Base-by-base conservation (phyloP, 2,113 vertebrate species). In the Fukomys damarensis region DNA sequence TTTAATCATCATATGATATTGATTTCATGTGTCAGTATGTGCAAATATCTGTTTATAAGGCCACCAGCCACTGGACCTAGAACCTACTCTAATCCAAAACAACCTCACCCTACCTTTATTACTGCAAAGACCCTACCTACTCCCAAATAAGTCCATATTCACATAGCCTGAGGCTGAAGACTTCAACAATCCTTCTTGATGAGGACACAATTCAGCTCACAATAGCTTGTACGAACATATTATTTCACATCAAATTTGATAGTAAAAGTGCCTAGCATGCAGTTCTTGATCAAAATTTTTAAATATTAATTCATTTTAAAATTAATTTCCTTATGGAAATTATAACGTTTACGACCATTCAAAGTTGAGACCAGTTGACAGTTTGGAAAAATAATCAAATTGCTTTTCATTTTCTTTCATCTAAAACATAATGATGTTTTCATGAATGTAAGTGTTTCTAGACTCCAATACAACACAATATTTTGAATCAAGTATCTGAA, bases 261-360 rank as follows among this genome's bases (percentile, higher is more conserved):
- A 11, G 22, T 65, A 87, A 56, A 94, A 79, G 56, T 58, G 28
- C 16, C 3, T 66, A 93, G 74, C 14, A 63, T 74, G 7, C 7
- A 82, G 41, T 72, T 77, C 66, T 89, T 94, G 28, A 89, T 86
- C n/a, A 77, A 86, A 10, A 68, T 24, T 49, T 83, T 95, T 84
- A 56, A 56, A 56, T 56, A 56, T 56, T 16, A 56, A 14, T 56
- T 56, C 3, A 56, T 56, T 56, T 56, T 56, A 16, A 56, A 56
- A 56, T 56, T 56, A 56, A 56, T 56, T 56, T 56, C 54, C 58
- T 24, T 41, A 32, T 11, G 24, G 41, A 95, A 93, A 77, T 49
- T 65, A 56, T 65, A 74, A 56, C 7, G 43, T 35, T 59, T 92
- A 54, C 26, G 76, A 70, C 8, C 19, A 92, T n/a, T 90, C 38